Evolutionary conservation across 2,113 vertebrate species (phyloP).

Genomic region (Orthochromis indermauri): DNA sequence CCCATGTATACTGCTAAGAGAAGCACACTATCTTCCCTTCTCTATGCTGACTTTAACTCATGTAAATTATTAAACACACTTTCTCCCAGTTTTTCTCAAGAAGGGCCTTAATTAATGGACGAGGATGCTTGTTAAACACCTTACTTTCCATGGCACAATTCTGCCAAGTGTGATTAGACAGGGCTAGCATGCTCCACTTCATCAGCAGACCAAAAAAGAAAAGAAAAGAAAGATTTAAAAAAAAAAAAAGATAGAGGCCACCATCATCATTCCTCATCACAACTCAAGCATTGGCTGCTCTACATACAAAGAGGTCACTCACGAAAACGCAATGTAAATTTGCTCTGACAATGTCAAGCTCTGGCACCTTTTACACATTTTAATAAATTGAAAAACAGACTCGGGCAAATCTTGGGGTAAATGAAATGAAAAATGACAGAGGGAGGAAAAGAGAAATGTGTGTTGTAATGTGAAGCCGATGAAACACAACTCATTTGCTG

Average conservation of each 20-base stretch:
- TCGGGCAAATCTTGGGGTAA: background rate
- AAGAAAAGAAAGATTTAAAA: background rate
- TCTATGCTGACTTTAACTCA: slow-evolving; percentile 22
- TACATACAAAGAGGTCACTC: slow-evolving; percentile 25
- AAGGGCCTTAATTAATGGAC: slow-evolving; percentile 51
- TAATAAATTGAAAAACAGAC: slow-evolving; percentile 33
- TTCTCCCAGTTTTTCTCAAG: background rate
- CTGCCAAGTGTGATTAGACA: slow-evolving; percentile 56
- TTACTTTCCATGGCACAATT: slow-evolving; percentile 48
- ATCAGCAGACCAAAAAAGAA: background rate
- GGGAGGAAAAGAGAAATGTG: background rate
- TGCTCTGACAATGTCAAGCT: slow-evolving; percentile 24
- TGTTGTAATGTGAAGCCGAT: slow-evolving; percentile 6
- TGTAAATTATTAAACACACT: slow-evolving; percentile 50
- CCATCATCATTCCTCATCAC: slow-evolving; percentile 28
- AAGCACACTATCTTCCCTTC: background rate
- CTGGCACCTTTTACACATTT: slow-evolving; percentile 31
- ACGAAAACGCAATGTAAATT: slow-evolving; percentile 7
- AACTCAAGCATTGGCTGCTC: slow-evolving; percentile 9
- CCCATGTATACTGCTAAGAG: background rate
- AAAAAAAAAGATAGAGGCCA: background rate
- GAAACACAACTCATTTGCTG: slow-evolving; percentile 38
- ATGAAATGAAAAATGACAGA: slow-evolving; percentile 44
- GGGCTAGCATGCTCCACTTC: slow-evolving; percentile 8
- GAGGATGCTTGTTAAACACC: slow-evolving; percentile 44